Percentiles rank a stretch among this genome's conserved stretches.
These are phyloP conservation scores for Pogoniulus pusillus DNA, from an alignment of 2,797 vertebrate genomes.

Conservation along the genomic window DNA sequence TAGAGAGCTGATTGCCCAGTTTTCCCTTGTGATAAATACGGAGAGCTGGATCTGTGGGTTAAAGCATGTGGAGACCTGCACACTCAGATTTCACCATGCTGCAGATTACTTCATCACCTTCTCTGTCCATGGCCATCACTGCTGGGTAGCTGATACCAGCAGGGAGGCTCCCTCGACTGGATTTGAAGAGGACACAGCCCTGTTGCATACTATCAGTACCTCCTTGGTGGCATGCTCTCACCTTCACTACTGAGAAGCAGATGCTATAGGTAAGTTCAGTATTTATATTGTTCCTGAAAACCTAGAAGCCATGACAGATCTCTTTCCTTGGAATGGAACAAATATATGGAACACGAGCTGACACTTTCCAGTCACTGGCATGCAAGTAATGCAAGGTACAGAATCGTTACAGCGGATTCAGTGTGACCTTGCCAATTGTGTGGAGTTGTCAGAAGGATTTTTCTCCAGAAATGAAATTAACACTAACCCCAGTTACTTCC, in stretches of 20 bases:
- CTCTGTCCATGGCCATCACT: rapidly evolving
- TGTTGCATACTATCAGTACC: rapidly evolving
- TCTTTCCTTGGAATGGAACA: background rate
- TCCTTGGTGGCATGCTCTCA: background rate
- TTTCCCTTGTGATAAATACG: background rate
- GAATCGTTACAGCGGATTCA: background rate
- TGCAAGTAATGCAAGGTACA: background rate
- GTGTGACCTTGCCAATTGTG: background rate
- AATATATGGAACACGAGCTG: background rate
- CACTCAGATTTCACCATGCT: background rate
- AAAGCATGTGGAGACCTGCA: background rate
- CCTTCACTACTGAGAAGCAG: background rate
- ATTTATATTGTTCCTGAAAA: background rate
- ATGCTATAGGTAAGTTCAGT: background rate
- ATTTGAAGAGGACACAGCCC: background rate
- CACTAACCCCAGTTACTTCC: background rate
- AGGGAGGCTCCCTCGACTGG: background rate
- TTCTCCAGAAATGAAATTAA: background rate
- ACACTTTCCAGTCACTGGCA: background rate
- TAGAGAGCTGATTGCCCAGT: background rate
- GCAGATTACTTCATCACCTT: background rate
- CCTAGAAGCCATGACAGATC: background rate
- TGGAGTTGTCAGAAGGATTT: background rate
- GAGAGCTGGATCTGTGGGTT: background rate
- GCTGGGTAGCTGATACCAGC: background rate